Base-by-base conservation (phyloP, 2,113 vertebrate genomes). In the Cariama cristata region DNA sequence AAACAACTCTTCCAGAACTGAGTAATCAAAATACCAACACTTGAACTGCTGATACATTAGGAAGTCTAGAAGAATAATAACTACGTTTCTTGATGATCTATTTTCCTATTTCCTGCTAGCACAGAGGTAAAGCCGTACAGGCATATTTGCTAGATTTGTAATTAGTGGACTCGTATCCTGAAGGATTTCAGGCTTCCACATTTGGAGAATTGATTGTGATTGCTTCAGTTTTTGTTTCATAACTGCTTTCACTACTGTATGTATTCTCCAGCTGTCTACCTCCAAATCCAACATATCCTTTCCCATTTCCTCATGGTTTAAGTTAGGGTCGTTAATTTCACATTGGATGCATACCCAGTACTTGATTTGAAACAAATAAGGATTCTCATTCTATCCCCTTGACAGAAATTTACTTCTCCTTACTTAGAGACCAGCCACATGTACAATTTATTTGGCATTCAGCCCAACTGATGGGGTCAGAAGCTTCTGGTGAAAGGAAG, bases 151-250 rank as follows among this genome's bases (percentile, higher is more conserved):
- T 80, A 94, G 69, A 77, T 73, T 79, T 77, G 47, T 90, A 97
- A 92, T 97, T 92, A 97, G 86, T 56, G 38, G 59, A 83, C 75
- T 93, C 79, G 59, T 47, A 94, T 92, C 86, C 86, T 95, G 74
- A 93, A 94, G 66, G 88, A 92, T 73, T 92, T 95, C 75, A 95
- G 68, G 63, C 72, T 71, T 86, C 44, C 72, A 59, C 60, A 84
- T 93, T 94, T 95, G 86, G 82, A 92, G 72, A 93, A 97, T 71
- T 71, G 44, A 90, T 93, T 92, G 63, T 86, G 73, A 90, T 76
- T 73, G 90, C 86, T 86, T 86, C 94, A 92, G 88, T 6, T 95
- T 96, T 95, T 95, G 75, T 92, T 96, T 96, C 88, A 38, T 73
- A 88, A 86, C 75, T 60, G 53, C 86, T 93, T 91, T 94, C 88